Evolutionary conservation across 2,888 invertebrate species (phyloP).

Genomic region (Eulithis prunata): DNA sequence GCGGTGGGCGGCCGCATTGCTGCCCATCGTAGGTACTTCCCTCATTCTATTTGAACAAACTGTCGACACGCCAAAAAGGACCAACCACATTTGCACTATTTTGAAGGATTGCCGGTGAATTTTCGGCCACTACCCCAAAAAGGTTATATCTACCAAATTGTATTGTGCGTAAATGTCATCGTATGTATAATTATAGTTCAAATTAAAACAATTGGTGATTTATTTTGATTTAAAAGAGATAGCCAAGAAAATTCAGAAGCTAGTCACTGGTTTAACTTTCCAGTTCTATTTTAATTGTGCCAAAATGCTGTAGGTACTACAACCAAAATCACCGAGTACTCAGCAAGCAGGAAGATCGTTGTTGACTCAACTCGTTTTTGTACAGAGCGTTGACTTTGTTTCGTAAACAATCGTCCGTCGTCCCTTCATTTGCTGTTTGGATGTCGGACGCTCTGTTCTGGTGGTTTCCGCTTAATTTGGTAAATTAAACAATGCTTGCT

Average conservation of each 20-base stretch:
- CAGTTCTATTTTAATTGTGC: conserved; percentile 8
- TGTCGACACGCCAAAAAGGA: conserved; percentile 51
- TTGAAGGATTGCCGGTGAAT: conserved; percentile 4
- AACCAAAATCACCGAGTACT: conserved; percentile 3
- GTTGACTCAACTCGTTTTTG: conserved; percentile 50
- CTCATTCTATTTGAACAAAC: conserved; percentile 58
- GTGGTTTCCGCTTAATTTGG: conserved; percentile 34
- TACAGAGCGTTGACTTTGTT: conserved; percentile 44
- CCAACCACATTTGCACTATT: conserved; percentile 27
- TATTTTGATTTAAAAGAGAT: too few relatives aligned
- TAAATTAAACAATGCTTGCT: conserved; percentile 30
- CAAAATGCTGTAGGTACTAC: conserved; percentile 29
- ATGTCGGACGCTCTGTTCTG: conserved; percentile 31
- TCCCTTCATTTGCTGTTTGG: conserved; percentile 38
- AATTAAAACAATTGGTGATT: too few relatives aligned
- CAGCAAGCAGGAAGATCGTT: conserved; percentile 44
- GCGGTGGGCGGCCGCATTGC: conserved; percentile 39
- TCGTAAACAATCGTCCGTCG: conserved; percentile 48
- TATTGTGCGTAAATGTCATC: too few relatives aligned
- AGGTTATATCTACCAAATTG: too few relatives aligned
- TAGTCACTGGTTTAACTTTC: not conserved
- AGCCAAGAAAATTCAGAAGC: too few relatives aligned
- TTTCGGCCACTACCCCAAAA: not conserved
- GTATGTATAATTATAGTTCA: too few relatives aligned
- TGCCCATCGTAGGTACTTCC: conserved; percentile 47